Conservation (phyloP, 1,140 invertebrate species). For the Nomia melanderi region DNA sequence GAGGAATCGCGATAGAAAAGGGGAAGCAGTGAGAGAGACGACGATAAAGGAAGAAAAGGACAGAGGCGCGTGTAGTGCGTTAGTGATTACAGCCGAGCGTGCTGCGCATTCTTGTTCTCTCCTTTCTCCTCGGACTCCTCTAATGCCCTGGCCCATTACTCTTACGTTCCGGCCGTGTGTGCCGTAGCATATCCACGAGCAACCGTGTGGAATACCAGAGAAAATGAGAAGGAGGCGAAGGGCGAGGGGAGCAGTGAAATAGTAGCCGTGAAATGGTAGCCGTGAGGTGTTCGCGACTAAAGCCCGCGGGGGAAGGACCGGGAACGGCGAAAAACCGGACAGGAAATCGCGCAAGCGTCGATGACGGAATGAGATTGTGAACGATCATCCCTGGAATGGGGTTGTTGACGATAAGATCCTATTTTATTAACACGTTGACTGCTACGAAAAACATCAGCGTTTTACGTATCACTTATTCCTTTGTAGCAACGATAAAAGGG, state of each 20-base stretch:
- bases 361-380: neutral
- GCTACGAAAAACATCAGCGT: no score
- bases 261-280: slow-evolving; percentile 29
- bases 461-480: no score
- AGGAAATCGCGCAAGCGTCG: neutral
- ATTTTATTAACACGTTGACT: no score
- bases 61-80: neutral
- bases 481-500: no score
- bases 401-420: neutral
- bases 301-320: neutral
- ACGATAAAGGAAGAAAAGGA: neutral
- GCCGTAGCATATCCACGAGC: slow-evolving; percentile 26
- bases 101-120: slow-evolving; percentile 44
- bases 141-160: slow-evolving; percentile 41
- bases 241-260: slow-evolving; percentile 15
- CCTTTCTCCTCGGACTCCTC: slow-evolving; percentile 32
- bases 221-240: slow-evolving; percentile 24
- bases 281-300: neutral
- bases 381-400: neutral
- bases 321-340: neutral
- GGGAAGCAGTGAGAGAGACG: neutral
- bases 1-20: neutral
- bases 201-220: slow-evolving; percentile 33
- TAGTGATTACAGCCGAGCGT: slow-evolving; percentile 37
- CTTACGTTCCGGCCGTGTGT: slow-evolving; percentile 27